phyloP scores from a whole-genome alignment of 2,113 vertebrate species.

The Misgurnus anguillicaudatus region DNA sequence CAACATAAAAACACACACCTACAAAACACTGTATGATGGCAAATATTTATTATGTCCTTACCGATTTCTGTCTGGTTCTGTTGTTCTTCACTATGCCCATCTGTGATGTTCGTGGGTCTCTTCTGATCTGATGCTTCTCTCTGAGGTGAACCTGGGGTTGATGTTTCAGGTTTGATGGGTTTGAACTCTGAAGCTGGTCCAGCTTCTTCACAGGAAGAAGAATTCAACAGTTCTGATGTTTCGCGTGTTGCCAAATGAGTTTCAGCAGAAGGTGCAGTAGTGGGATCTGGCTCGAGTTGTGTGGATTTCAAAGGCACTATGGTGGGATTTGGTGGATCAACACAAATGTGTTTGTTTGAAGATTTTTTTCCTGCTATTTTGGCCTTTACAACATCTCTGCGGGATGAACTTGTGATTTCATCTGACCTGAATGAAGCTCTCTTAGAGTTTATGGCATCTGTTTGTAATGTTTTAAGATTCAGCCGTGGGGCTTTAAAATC shows the following conservation, averaged over 20 bases:
- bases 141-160: background rate
- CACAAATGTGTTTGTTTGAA: conserved; percentile 4
- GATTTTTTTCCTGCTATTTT: background rate
- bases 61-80: conserved; percentile 39
- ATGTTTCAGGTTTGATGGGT: background rate
- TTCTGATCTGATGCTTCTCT: background rate
- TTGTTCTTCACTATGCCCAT: background rate
- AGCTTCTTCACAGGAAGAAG: background rate
- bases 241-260: background rate
- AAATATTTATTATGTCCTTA: conserved; percentile 6
- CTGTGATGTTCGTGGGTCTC: background rate
- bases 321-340: conserved; percentile 74
- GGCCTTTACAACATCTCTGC: background rate
- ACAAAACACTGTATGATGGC: background rate
- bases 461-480: conserved; percentile 7
- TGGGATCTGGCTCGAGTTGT: background rate
- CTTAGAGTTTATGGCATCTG: background rate
- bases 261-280: background rate
- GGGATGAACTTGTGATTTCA: conserved; percentile 41
- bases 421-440: conserved; percentile 22
- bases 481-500: conserved; percentile 49
- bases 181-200: background rate
- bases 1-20: background rate
- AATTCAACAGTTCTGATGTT: background rate
- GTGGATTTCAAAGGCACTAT: conserved; percentile 57